These are phyloP conservation scores for Leucophora obtusa DNA, from an alignment of 2,888 invertebrate genomes.

Conservation along the genomic window DNA sequence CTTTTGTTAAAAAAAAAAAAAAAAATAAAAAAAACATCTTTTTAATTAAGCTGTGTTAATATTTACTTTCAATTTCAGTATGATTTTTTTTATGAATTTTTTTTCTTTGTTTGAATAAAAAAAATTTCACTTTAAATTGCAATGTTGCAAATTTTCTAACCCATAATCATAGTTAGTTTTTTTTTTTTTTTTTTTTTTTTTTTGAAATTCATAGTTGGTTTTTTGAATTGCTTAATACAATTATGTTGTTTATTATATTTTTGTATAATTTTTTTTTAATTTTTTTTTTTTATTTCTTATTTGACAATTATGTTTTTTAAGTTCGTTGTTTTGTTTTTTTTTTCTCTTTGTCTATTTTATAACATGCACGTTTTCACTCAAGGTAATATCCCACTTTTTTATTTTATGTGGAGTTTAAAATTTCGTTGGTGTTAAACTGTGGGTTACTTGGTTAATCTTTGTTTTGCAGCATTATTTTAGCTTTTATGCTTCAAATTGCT, in stretches of 20 bases:
- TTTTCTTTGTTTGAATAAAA: constrained; percentile 4
- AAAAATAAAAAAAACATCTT: not conserved
- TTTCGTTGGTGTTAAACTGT: constrained; percentile 34
- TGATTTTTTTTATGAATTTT: constrained; percentile 8
- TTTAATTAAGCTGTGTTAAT: not conserved
- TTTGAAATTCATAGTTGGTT: not conserved
- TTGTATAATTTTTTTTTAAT: not conserved
- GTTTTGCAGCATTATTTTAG: constrained; percentile 36
- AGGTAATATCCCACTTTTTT: constrained; percentile 25
- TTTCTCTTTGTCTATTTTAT: too few relatives aligned
- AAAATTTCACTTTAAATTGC: constrained; percentile 23
- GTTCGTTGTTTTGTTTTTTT: not conserved
- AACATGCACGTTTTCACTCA: constrained; percentile 48
- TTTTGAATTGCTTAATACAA: constrained; percentile 2
- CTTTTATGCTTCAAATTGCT: constrained; percentile 31
- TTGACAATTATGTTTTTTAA: constrained; percentile 14
- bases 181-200: too few relatives aligned
- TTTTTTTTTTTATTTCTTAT: not conserved
- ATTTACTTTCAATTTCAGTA: constrained; percentile 3
- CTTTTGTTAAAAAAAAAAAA: not conserved
- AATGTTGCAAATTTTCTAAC: constrained; percentile 24
- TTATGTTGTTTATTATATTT: not conserved
- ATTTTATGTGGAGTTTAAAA: constrained; percentile 2
- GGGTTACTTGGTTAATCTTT: constrained; percentile 50
- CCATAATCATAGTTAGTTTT: constrained; percentile 29